These are phyloP conservation scores for Microplitis demolitor DNA, from an alignment of 1,140 invertebrate genomes.

Conservation along the genomic window DNA sequence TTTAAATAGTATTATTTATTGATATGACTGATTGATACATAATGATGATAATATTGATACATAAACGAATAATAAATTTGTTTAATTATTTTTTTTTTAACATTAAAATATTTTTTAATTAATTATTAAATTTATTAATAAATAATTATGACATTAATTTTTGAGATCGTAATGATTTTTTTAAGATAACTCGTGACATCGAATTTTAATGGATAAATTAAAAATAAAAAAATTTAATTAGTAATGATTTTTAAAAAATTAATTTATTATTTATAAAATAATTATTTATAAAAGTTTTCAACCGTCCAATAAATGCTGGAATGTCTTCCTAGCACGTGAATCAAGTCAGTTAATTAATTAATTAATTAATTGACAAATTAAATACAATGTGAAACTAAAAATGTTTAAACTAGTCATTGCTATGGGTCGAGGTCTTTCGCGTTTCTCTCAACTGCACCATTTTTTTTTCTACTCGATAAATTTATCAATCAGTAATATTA, in stretches of 20 bases:
- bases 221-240: background rate
- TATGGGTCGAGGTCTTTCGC: conserved; percentile 24
- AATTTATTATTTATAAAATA: background rate
- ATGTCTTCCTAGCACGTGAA: conserved; percentile 31
- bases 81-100: no score
- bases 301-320: conserved; percentile 35
- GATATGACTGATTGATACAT: no score
- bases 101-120: no score
- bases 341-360: conserved; percentile 6
- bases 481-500: conserved; percentile 29
- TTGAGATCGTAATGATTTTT: no score
- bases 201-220: background rate
- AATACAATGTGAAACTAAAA: conserved; percentile 1
- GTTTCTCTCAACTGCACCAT: conserved; percentile 29
- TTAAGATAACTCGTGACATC: no score
- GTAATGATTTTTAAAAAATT: conserved; percentile 7
- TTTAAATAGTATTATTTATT: no score
- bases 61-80: no score
- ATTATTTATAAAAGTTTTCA: conserved; percentile 26
- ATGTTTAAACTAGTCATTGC: conserved; percentile 33
- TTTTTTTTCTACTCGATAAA: conserved; percentile 35
- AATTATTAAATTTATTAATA: no score
- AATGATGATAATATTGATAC: no score
- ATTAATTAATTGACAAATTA: conserved; percentile 12
- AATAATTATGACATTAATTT: no score